Base-by-base conservation (phyloP, 2,797 vertebrate genomes). In the Aplochiton taeniatus region DNA sequence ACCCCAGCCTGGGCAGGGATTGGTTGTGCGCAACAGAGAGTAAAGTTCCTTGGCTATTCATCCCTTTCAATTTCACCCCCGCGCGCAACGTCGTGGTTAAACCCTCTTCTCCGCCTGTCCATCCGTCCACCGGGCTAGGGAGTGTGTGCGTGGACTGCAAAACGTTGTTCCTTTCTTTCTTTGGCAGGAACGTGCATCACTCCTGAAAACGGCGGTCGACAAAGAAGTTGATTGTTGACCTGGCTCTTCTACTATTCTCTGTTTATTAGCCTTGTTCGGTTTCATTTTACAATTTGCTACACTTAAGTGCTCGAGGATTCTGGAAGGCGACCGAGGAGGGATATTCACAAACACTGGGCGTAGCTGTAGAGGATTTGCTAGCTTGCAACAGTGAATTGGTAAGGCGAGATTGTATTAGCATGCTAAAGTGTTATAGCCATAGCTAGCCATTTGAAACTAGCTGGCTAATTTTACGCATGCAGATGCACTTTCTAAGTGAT, bases 141-240 rank as follows among this genome's bases (percentile, higher is more conserved):
- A 44, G 73, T 52, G 76, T 31, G 70, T 61, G 76, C 67, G 71
- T 62, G 41, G 65, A 80, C 76, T 63, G 75, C 72, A 71, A 67
- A 84, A 78, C 83, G 80, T 80, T 79, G 80, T 77, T 86, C 80
- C 79, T 87, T 92, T 91, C 79, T 87, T 92, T 91, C 90, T 90
- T 83, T 82, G 74, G 63, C 73, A 71, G 78, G 82, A 58, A 77
- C 84, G 76, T 75, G 77, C 85, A 89, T 89, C 84, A 78, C 82
- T 86, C 63, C 79, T 61, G 72, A 63, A 70, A 77, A 62, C 80
- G 54, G 58, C 74, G 74, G 72, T 64, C 5, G 52, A 77, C 74
- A 77, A n/a, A 75, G 54, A 87, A 83, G 73, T 87, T 85, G 63
- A 58, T 65, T 5, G 31, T 65, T 63, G 48, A 45, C 45, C 75